Base-by-base conservation (phyloP, 2,888 invertebrate genomes). In the Mellilla xanthometata region DNA sequence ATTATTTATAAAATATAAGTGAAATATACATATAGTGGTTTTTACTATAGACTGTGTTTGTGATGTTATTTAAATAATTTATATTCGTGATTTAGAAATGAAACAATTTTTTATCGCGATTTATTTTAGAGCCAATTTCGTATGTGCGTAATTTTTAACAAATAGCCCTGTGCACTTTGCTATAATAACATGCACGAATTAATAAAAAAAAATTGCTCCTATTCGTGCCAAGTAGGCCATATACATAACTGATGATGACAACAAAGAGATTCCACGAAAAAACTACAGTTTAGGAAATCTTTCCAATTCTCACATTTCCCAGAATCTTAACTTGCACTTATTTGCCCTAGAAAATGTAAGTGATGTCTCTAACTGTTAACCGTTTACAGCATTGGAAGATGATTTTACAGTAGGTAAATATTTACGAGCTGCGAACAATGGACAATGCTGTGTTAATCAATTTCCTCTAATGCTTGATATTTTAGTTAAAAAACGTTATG, bases 401-500 rank as follows among this genome's bases (percentile, higher is more conserved):
- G 47, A 45, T 49, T 53, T 51, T 52, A 49, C 42, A 46, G 49
- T n/a, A n/a, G n/a, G n/a, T 51, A 58, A 58, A 58, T 55, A 55
- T 58, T 58, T 52, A 54, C 46, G 33, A 40, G 39, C 7, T 19
- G 29, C 24, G 38, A 52, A 58, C 58, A 62, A 62, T 61, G 54
- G 45, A 62, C 60, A 62, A 60, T 59, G 53, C n/a, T 24, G 47
- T 38, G 13, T 52, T 48, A 58, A 45, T 65, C 64, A 62, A 66
- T 68, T 58, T 62, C 58, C 67, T 58, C 43, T 54, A 62, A 49
- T 49, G 43, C 24, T 30, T 44, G 47, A 50, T 50, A 60, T 65
- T 66, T 64, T 49, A 50, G 58, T 58, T n/a, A 58, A 63, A 62
- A 19, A 67, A 63, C 58, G 62, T 38, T 45, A 52, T 58, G 53